Evolutionary conservation across 2,888 invertebrate genomes (phyloP), one percentile per base, ranked within the genome.

Genomic region (Pachydiplax longipennis): DNA sequence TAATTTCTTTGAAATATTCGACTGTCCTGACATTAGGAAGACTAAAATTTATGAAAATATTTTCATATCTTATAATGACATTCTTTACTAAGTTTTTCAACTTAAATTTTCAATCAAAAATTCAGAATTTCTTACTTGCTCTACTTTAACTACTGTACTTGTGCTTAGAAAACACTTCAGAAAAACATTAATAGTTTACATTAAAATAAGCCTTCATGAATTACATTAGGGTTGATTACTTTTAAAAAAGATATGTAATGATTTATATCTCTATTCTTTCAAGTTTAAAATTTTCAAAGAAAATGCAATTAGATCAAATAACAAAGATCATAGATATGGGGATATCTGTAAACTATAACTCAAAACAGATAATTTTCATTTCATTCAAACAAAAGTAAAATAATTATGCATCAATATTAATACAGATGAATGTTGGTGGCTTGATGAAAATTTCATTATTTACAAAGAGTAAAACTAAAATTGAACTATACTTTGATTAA

Each of bases 21-120:
- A 65, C 87, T 87, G 87, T 61, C 61, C 87, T 87, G 37, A 8
- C 61, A 37, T n/a, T 58, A 37, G 87, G 87, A 87, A 87, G 87
- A 87, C 87, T 87, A 61, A 35, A 35, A 53, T 25, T 65, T n/a
- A 87, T 87, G 61, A 87, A 65, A 87, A 37, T 87, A 87, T 73
- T 31, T 25, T 73, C 31, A 25, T 73, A 73, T 73, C 73, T 31
- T 31, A 73, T 31, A 65, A 65, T n/a, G 65, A 25, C 73, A 31
- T 73, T 73, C 73, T 73, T 73, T 12, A 13, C 31, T 73, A 13
- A 73, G 18, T 25, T 73, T 73, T 73, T 31, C 10, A 31, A 73
- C 73, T 73, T 73, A 31, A 73, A 73, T 73, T 3, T 73, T 73
- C 73, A 73, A 73, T 25, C 73, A 25, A 73, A 73, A 73, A 31